phyloP scores from a whole-genome alignment of 2,797 vertebrate genomes.

The Phrynocephalus guinanensis region DNA sequence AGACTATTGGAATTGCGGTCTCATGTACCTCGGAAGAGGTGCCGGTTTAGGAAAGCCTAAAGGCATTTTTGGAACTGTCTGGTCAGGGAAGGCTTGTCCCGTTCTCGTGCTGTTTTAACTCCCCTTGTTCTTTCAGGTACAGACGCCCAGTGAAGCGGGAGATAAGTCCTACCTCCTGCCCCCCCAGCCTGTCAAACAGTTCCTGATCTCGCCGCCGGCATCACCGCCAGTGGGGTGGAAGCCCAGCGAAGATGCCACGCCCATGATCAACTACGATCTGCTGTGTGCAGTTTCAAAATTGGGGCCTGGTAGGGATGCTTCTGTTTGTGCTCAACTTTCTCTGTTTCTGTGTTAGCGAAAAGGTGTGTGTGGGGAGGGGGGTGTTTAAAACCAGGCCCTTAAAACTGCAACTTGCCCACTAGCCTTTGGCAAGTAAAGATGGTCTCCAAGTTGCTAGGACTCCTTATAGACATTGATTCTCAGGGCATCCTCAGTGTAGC shows the following conservation, averaged over 20 bases:
- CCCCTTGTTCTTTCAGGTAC: constrained; percentile 78
- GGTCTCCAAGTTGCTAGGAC: background rate
- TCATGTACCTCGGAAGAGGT: background rate
- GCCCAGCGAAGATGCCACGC: constrained; percentile 93
- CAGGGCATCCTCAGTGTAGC: background rate
- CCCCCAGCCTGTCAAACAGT: constrained; percentile 93
- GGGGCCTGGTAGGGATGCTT: constrained; percentile 86
- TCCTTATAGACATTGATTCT: background rate
- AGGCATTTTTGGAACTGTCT: background rate
- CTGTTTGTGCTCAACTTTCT: constrained; percentile 8
- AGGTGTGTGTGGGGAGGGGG: too few relatives aligned
- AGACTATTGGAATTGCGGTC: background rate
- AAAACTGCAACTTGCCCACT: background rate
- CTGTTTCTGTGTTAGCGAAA: background rate
- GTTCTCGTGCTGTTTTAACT: background rate
- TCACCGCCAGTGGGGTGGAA: constrained; percentile 97
- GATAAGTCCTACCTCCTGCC: constrained; percentile 94
- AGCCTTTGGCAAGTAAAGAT: background rate
- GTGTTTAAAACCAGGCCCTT: background rate
- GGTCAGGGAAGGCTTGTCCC: too few relatives aligned
- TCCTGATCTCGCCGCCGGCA: constrained; percentile 95
- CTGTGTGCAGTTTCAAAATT: constrained; percentile 96
- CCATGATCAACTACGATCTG: constrained; percentile 94
- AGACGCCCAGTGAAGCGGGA: constrained; percentile 86
- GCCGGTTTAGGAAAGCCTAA: too few relatives aligned